Evolutionary conservation across 2,888 invertebrate genomes (phyloP).

Genomic region (Tolmerus cingulatus): DNA sequence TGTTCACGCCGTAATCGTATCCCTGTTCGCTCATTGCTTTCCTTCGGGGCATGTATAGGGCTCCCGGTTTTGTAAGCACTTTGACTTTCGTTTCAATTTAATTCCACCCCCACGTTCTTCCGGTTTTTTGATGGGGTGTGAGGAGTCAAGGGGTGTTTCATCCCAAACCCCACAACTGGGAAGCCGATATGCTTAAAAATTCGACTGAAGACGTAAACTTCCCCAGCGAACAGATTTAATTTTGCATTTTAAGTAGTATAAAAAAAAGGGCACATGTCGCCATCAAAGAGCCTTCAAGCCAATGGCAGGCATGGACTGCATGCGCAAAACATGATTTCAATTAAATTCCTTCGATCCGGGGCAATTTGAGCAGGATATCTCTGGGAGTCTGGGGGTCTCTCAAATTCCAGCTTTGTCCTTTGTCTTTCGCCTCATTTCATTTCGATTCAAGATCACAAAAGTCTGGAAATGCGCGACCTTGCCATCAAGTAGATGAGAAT

Average conservation of each 20-base stretch:
- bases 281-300: not conserved
- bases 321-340: constrained; percentile 60
- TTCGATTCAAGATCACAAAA: constrained; percentile 12
- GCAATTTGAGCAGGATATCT: constrained; percentile 7
- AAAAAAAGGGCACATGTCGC: constrained; percentile 27
- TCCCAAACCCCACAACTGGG: not conserved
- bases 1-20: constrained; percentile 61
- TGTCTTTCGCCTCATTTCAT: constrained; percentile 31
- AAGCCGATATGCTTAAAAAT: constrained; percentile 19
- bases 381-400: not conserved
- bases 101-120: constrained; percentile 3
- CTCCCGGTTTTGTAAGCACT: constrained; percentile 34
- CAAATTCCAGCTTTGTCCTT: constrained; percentile 33
- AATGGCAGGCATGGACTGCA: not conserved
- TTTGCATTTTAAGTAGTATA: constrained; percentile 46
- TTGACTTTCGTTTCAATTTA: constrained; percentile 47
- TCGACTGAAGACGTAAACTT: constrained; percentile 4
- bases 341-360: constrained; percentile 63
- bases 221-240: constrained; percentile 44
- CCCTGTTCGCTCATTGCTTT: constrained; percentile 47
- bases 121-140: not conserved
- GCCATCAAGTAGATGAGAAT: constrained; percentile 17
- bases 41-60: constrained; percentile 43
- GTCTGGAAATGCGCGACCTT: not conserved
- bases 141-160: not conserved